These are phyloP conservation scores for Xestia sexstrigata DNA, from an alignment of 2,888 invertebrate genomes.

Conservation along the genomic window DNA sequence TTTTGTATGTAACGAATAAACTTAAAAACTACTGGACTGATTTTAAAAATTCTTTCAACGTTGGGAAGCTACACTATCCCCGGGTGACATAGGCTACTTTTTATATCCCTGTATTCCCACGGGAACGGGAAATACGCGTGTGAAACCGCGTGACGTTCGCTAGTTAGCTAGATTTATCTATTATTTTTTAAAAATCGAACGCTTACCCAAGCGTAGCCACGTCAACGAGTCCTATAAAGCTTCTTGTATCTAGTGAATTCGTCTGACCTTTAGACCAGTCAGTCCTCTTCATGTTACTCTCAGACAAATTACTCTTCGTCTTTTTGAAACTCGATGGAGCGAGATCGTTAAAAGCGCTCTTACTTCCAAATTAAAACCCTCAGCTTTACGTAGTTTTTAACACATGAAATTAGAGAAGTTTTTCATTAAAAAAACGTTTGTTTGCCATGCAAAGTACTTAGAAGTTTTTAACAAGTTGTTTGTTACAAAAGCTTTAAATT, in stretches of 20 bases:
- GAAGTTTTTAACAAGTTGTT: constrained; percentile 22
- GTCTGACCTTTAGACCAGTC: background rate
- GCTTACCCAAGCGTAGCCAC: background rate
- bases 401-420: constrained; percentile 15
- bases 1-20: no score
- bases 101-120: no score
- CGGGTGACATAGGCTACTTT: no score
- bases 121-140: no score
- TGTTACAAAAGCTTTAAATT: background rate
- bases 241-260: background rate
- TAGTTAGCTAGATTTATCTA: no score
- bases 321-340: background rate
- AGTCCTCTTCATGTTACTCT: background rate
- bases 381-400: constrained; percentile 12
- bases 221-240: fast-evolving
- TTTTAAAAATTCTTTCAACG: no score
- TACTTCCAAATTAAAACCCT: constrained; percentile 35
- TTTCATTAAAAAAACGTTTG: constrained; percentile 31
- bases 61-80: no score
- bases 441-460: background rate
- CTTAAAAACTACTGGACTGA: no score
- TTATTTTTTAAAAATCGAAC: no score
- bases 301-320: background rate
- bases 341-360: constrained; percentile 13
- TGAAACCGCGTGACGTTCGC: no score